Base-by-base conservation (phyloP, 2,113 vertebrate species). In the Ornithorhynchus anatinus region DNA sequence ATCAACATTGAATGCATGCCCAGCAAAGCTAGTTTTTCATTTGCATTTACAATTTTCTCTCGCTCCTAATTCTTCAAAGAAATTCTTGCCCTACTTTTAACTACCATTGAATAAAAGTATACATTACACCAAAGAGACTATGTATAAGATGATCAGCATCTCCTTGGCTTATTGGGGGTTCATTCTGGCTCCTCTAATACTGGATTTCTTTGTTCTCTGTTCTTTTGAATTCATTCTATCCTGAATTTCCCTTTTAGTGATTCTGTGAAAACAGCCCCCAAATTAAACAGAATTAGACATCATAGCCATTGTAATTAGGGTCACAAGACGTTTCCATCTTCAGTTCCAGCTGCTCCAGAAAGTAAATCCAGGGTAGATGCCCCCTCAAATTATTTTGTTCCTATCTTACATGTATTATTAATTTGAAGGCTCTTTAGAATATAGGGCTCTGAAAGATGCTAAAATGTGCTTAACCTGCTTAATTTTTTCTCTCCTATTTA, bases 261-360 rank as follows among this genome's bases (percentile, higher is more conserved):
- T 25, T 62, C 33, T 69, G 22, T 72, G 51, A 51, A 33, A 69
- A 65, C 3, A 37, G 5, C 35, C 43, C 69, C 52, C 70, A 50
- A 73, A 52, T 62, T 19, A 62, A 25, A 50, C 31, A 50, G 25
- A 82, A 59, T 17, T 29, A 69, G 61, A 72, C 43, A 42, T n/a
- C 65, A 37, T 5, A 60, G 22, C 36, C 59, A 63, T 23, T 72
- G 33, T 64, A 78, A 70, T 6, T 50, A 68, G 7, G 31, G 36
- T 64, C 39, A 67, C 13, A 77, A 63, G 29, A 7, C 23, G 52
- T 47, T 79, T 8, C 64, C 11, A 57, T 37, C 11, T 56, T 69
- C 66, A 79, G 45, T 27, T 70, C 38, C 65, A 52, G 39, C 11
- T 44, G 54, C 17, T 42, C 54, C 59, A 42, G 27, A 73, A n/a